These are phyloP conservation scores for Heterodera schachtii DNA, from an alignment of 1,140 invertebrate genomes.

Conservation along the genomic window DNA sequence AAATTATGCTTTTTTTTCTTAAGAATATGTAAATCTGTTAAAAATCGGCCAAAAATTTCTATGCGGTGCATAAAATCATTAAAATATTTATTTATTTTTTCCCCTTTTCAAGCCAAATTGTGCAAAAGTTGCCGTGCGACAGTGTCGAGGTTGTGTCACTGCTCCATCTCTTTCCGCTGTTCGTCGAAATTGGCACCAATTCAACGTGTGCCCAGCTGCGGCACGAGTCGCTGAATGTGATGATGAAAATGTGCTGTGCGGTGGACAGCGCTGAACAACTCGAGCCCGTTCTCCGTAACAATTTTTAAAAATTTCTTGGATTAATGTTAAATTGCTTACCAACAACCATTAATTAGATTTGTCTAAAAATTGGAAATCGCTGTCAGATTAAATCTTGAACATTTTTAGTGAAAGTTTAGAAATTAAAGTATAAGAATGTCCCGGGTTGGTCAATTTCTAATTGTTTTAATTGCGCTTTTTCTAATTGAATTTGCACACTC, in stretches of 20 bases:
- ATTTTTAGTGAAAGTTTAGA: no score
- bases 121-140: slow-evolving; percentile 52
- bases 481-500: no score
- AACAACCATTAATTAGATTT: no score
- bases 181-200: slow-evolving; percentile 58
- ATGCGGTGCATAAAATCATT: no score
- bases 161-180: slow-evolving; percentile 53
- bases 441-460: no score
- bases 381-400: no score
- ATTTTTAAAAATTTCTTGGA: slow-evolving; percentile 1
- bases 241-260: slow-evolving; percentile 61
- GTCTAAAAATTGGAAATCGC: no score
- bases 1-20: no score
- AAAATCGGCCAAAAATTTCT: background rate
- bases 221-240: slow-evolving; percentile 53
- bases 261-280: slow-evolving; percentile 41
- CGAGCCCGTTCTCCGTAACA: slow-evolving; percentile 30
- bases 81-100: background rate
- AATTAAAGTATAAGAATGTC: no score
- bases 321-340: background rate
- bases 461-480: no score
- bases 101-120: slow-evolving; percentile 55
- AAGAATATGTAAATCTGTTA: background rate
- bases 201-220: slow-evolving; percentile 49
- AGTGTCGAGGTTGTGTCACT: slow-evolving; percentile 18